Evolutionary conservation across 2,797 vertebrate species (phyloP), one percentile per base, ranked within the genome.

Genomic region (Eulemur mongoz): DNA sequence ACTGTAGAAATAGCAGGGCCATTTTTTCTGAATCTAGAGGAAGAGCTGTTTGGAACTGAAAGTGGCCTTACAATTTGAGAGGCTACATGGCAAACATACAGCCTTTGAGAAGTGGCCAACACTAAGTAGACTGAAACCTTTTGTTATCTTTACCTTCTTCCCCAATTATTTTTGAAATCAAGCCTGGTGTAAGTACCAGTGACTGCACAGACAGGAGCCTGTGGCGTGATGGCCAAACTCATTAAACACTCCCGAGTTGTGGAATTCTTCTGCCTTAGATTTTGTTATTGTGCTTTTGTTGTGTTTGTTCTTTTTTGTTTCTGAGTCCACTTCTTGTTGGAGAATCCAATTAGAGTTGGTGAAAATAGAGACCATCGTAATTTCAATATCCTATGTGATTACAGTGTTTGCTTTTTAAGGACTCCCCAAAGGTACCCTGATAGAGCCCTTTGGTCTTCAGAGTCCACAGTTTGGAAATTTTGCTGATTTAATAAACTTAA

Each of bases 11-110:
- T 27, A 84, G 45, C 43, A 86, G 9, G 59, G 83, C 59, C 7
- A 85, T 48, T 67, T 86, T 83, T 83, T 91, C 73, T 80, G 59
- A 93, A 72, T 89, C 83, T 50, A 87, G 79, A 91, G 50, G 43
- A 92, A 91, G 35, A 91, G 15, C 23, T 92, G 52, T 84, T 76
- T 87, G 65, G 59, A 89, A 78, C 32, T 79, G 45, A 96, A 88
- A 70, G 22, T 59, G 70, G 63, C 75, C 59, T 84, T 94, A 70
- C 17, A 67, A 89, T 95, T 83, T 90, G 61, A 89, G 70, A 91
- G 73, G 83, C 25, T 76, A 3, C 30, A 43, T 30, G 87, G 89
- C 10, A 96, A 93, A 79, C 67, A 92, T 27, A 90, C 0, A 95
- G 82, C 10, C n/a, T 75, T 82, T 92, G 84, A 95, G 69, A 95